A percentile compares a stretch with the other conserved stretches of the same genome.
phyloP scores from a whole-genome alignment of 2,797 vertebrate species.

The Eurystomus glaucurus region DNA sequence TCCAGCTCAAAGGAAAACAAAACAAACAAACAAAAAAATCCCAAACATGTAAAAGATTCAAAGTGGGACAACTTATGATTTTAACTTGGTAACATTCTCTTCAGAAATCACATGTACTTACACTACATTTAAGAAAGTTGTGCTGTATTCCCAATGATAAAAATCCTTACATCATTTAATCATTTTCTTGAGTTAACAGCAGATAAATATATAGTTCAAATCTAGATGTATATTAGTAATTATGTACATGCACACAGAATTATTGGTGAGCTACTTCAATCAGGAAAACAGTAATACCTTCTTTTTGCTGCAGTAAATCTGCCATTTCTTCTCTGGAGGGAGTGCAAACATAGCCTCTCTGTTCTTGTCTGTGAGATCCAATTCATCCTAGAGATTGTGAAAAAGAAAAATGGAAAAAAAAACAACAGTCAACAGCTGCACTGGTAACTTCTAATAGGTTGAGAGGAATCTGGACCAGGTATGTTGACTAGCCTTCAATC shows the following conservation, averaged over 20 bases:
- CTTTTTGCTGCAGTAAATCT: constrained; percentile 99
- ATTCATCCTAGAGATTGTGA: constrained; percentile 89
- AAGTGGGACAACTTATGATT: neutral
- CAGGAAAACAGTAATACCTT: constrained; percentile 85
- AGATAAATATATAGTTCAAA: neutral
- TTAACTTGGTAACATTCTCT: neutral
- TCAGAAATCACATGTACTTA: neutral
- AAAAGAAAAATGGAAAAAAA: neutral
- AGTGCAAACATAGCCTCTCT: constrained; percentile 97
- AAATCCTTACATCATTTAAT: neutral
- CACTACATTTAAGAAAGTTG: neutral
- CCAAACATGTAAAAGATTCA: neutral
- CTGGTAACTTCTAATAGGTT: neutral
- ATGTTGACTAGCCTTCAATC: neutral
- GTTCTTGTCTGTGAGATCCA: constrained; percentile 98
- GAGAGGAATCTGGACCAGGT: neutral
- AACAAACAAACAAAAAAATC: neutral
- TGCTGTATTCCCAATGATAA: neutral
- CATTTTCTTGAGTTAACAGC: neutral
- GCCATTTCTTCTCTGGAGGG: constrained; percentile 98
- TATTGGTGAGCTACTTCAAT: neutral
- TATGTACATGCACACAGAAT: neutral
- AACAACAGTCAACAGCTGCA: neutral
- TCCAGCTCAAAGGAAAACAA: neutral
- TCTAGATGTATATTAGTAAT: neutral